These are phyloP conservation scores for Echinops telfairi DNA, from an alignment of 2,113 vertebrate genomes.

Conservation along the genomic window DNA sequence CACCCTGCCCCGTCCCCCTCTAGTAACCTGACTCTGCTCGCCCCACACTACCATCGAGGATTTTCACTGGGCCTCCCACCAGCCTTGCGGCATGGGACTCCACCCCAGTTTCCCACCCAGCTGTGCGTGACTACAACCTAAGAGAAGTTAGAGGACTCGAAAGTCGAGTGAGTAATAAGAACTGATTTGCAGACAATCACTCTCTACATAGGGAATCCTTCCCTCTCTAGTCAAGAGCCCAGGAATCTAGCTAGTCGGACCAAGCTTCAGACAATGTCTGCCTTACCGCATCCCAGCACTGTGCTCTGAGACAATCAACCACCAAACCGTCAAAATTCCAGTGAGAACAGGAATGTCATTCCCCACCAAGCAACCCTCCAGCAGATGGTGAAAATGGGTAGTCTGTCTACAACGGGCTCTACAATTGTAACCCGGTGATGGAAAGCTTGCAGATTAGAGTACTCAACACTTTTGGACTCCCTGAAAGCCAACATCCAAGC, in stretches of 20 bases:
- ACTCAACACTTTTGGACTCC: background rate
- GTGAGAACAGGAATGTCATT: background rate
- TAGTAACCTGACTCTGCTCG: too few species aligned
- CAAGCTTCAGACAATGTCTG: background rate
- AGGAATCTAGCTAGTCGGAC: background rate
- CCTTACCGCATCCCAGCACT: background rate
- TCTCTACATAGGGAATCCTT: background rate
- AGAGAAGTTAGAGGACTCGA: background rate
- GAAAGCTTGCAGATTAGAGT: conserved; percentile 1
- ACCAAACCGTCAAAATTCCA: background rate
- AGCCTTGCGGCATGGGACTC: background rate
- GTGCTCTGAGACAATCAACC: background rate
- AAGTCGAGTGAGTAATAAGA: background rate
- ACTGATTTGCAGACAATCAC: background rate
- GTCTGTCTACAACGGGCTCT: background rate
- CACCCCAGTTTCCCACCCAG: too few species aligned
- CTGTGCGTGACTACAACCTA: background rate
- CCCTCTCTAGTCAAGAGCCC: background rate
- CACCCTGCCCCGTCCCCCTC: too few species aligned
- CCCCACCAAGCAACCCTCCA: background rate
- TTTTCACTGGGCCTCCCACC: background rate
- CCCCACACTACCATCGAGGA: background rate
- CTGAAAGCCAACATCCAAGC: background rate
- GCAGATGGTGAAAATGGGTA: background rate
- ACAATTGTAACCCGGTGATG: background rate